Conservation (phyloP, 2,888 invertebrate species). For the Dioctria linearis region DNA sequence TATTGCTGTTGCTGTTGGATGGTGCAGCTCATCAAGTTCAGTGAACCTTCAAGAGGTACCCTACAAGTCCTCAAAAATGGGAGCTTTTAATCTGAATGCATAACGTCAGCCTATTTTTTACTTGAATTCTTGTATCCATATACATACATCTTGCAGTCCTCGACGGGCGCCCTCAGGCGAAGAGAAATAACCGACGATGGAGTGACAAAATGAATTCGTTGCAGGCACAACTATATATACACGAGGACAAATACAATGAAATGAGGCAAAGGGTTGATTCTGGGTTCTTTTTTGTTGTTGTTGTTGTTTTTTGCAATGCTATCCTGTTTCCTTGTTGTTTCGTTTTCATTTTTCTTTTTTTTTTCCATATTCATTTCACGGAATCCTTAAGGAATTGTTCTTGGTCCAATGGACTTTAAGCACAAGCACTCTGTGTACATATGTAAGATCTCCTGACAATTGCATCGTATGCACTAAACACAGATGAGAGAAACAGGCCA, state of each 20-base stretch:
- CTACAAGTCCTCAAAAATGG: conserved; percentile 10
- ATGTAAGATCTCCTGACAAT: background rate
- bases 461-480: background rate
- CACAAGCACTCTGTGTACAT: background rate
- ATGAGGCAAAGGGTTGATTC: conserved; percentile 10
- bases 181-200: background rate
- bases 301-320: background rate
- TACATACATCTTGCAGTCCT: background rate
- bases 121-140: conserved; percentile 17
- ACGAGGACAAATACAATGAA: background rate
- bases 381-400: background rate
- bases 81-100: conserved; percentile 22
- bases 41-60: conserved; percentile 2
- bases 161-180: background rate
- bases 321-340: background rate
- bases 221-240: background rate
- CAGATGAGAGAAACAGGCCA: too few species aligned
- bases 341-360: background rate
- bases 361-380: too few species aligned
- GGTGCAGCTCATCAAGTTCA: background rate
- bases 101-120: conserved; percentile 19
- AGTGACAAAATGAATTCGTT: conserved; percentile 16
- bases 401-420: background rate
- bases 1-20: background rate
- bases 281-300: too few species aligned